A percentile compares a stretch with the other conserved stretches of the same genome.
Evolutionary conservation across 2,113 vertebrate species (phyloP).

Genomic region (Pachypanchax playfairii): DNA sequence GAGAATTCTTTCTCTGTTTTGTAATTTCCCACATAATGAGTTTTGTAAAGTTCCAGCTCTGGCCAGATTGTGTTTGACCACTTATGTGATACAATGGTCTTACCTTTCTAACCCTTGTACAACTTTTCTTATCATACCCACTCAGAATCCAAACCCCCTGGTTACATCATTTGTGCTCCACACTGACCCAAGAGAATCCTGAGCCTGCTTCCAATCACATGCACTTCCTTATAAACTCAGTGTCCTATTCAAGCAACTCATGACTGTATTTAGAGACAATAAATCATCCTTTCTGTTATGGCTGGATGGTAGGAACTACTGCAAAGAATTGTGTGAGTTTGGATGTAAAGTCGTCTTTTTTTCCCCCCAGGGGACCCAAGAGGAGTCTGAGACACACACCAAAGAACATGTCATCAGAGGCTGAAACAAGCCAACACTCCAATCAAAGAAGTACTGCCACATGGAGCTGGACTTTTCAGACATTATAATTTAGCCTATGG

Average conservation of each 20-base stretch:
- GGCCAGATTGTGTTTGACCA: conserved; percentile 42
- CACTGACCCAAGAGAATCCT: conserved; percentile 54
- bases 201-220: conserved; percentile 78
- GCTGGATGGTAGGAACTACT: conserved; percentile 36
- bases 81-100: conserved; percentile 32
- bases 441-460: conserved; percentile 69
- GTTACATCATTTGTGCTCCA: conserved; percentile 45
- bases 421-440: conserved; percentile 51
- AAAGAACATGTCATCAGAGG: conserved; percentile 47
- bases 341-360: conserved; percentile 70
- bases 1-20: conserved; percentile 54
- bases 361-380: conserved; percentile 58
- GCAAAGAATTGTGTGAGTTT: conserved; percentile 33
- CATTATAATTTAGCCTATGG: conserved; percentile 26
- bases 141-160: conserved; percentile 7
- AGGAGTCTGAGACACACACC: conserved; percentile 26
- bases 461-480: conserved; percentile 44
- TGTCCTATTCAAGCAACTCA: conserved; percentile 75
- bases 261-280: conserved; percentile 64
- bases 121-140: conserved; percentile 54
- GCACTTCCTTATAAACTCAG: conserved; percentile 71
- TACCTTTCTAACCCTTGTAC: conserved; percentile 56
- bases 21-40: conserved; percentile 52
- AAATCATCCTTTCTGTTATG: conserved; percentile 78
- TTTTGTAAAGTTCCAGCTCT: conserved; percentile 17